Evolutionary conservation across 2,888 invertebrate species (phyloP).

Genomic region (Yponomeuta cagnagella): DNA sequence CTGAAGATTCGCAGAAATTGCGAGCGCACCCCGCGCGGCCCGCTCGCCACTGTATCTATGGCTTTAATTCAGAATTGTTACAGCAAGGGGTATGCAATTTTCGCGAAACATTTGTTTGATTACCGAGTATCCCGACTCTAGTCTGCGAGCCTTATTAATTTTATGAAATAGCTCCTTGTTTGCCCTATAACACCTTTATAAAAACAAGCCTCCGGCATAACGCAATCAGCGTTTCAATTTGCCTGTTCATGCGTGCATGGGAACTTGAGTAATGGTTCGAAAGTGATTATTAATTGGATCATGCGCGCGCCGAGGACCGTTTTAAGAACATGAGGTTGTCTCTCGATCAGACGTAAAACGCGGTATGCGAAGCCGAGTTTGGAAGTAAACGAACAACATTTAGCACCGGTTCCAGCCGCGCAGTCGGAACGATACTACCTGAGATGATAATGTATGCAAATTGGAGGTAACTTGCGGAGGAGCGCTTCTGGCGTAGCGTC

Average conservation of each 20-base stretch:
- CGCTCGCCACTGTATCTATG: slow-evolving; percentile 58
- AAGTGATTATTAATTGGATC: slow-evolving; percentile 16
- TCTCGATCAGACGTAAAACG: neutral
- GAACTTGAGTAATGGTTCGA: slow-evolving; percentile 13
- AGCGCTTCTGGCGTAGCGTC: slow-evolving; percentile 40
- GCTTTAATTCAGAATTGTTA: slow-evolving; percentile 74
- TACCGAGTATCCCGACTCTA: slow-evolving; percentile 51
- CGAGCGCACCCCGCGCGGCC: slow-evolving; percentile 32
- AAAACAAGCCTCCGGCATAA: slow-evolving; percentile 4
- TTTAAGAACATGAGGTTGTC: neutral
- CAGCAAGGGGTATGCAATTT: slow-evolving; percentile 72
- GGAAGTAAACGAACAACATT: slow-evolving; percentile 19
- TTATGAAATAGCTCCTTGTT: slow-evolving; percentile 2
- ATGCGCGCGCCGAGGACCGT: slow-evolving; percentile 3
- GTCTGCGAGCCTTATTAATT: slow-evolving; percentile 29
- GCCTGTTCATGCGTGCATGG: slow-evolving; percentile 12
- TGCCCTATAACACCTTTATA: slow-evolving; percentile 10
- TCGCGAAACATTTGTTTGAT: slow-evolving; percentile 73
- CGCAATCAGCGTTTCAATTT: slow-evolving; percentile 12
- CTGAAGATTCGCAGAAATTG: slow-evolving; percentile 66
- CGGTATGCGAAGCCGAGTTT: neutral
- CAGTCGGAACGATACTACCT: slow-evolving; percentile 43
- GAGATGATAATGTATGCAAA: slow-evolving; percentile 75
- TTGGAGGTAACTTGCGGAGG: slow-evolving; percentile 56
- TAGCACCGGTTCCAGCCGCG: slow-evolving; percentile 14